phyloP scores from a whole-genome alignment of 2,888 invertebrate genomes.

The Melangyna quadrimaculata region DNA sequence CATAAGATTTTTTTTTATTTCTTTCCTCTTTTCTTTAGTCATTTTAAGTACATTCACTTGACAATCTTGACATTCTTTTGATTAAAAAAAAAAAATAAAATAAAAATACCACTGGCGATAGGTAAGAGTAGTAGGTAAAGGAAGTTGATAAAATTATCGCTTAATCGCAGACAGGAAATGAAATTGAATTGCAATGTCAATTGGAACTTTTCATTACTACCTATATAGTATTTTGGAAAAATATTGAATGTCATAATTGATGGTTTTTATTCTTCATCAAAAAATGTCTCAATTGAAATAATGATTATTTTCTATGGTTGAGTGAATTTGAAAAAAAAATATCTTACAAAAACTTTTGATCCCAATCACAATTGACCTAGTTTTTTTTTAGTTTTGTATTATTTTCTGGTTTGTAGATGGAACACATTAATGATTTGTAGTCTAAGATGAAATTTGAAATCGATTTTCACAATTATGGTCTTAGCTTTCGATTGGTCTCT shows the following conservation, averaged over 20 bases:
- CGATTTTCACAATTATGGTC: neutral
- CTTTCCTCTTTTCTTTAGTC: neutral
- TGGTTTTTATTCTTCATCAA: neutral
- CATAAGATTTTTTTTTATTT: too few species aligned
- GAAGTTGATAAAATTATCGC: constrained; percentile 38
- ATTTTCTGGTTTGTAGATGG: neutral
- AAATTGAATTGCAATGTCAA: constrained; percentile 31
- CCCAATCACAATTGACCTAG: neutral
- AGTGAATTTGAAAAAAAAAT: neutral
- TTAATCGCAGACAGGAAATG: constrained; percentile 35
- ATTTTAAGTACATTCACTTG: neutral
- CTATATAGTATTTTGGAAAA: neutral
- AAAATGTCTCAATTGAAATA: constrained; percentile 2
- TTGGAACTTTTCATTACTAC: constrained; percentile 9
- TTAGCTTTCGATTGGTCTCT: neutral
- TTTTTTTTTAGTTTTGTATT: neutral
- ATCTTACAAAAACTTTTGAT: neutral
- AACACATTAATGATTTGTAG: neutral
- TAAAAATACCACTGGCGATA: neutral
- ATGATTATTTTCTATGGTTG: neutral
- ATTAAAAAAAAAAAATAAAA: neutral
- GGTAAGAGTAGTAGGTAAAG: too few species aligned
- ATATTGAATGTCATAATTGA: constrained; percentile 8
- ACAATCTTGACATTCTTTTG: constrained; percentile 10
- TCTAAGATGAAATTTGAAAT: neutral